These are phyloP conservation scores for Smutsia temminckii DNA, from an alignment of 2,797 vertebrate genomes.

Conservation along the genomic window DNA sequence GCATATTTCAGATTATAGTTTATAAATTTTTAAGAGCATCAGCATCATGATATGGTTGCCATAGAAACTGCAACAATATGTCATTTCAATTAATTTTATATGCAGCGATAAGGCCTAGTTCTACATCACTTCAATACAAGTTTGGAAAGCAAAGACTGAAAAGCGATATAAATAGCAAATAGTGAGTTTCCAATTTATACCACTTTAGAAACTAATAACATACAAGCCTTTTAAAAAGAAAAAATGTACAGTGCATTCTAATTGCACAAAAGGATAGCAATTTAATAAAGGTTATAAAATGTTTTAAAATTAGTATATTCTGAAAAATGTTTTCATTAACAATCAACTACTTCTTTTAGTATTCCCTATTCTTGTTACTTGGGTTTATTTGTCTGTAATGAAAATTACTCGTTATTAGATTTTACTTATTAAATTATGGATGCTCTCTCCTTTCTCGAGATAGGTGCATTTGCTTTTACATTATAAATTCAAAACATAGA, in stretches of 20 bases:
- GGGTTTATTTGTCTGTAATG: conserved; percentile 67
- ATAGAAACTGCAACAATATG: conserved; percentile 88
- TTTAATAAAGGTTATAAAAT: conserved; percentile 71
- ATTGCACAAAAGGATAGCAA: conserved; percentile 71
- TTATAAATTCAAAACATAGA: conserved; percentile 79
- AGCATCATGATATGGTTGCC: conserved; percentile 86
- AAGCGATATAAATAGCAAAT: conserved; percentile 65
- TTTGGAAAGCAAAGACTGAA: conserved; percentile 82
- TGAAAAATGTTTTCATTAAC: conserved; percentile 68
- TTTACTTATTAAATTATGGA: conserved; percentile 77
- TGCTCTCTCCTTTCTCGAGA: conserved; percentile 78
- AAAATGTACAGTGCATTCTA: conserved; percentile 73
- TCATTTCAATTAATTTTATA: conserved; percentile 86
- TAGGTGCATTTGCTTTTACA: conserved; percentile 67
- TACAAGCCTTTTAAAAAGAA: conserved; percentile 65
- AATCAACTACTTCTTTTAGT: conserved; percentile 66
- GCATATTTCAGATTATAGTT: conserved; percentile 83
- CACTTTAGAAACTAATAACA: conserved; percentile 73
- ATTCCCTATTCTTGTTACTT: conserved; percentile 56
- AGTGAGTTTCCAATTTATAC: conserved; percentile 62
- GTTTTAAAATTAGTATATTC: conserved; percentile 63
- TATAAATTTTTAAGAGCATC: conserved; percentile 86
- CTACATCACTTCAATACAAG: conserved; percentile 79
- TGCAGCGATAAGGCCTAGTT: conserved; percentile 76
- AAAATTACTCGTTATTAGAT: conserved; percentile 75